Conservation (phyloP, 2,888 invertebrate genomes). For the Oconnorella tubifera region DNA sequence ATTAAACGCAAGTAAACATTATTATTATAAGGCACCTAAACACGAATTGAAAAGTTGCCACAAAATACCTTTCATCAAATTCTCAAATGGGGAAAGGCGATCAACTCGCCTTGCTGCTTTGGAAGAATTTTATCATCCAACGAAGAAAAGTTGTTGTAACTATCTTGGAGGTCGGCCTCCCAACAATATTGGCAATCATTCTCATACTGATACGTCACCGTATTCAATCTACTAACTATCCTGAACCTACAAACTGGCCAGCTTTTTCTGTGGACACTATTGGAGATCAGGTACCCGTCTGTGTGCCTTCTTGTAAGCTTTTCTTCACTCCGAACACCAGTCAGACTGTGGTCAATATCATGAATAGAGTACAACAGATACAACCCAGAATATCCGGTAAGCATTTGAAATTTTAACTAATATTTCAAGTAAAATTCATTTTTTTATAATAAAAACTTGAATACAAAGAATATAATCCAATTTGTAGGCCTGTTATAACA, state of each 20-base stretch:
- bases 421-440: background rate
- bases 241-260: slow-evolving; percentile 22
- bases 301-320: slow-evolving; percentile 14
- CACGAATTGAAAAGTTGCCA: too few relatives aligned
- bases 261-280: slow-evolving; percentile 15
- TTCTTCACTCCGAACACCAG: slow-evolving; percentile 26
- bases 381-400: background rate
- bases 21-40: too few relatives aligned
- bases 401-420: slow-evolving; percentile 1
- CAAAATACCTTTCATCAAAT: too few relatives aligned
- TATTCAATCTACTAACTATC: slow-evolving; percentile 51
- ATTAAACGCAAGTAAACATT: too few relatives aligned
- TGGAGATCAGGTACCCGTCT: background rate
- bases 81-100: too few relatives aligned
- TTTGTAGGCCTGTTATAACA: background rate
- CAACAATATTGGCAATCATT: slow-evolving; percentile 58
- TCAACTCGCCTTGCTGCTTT: slow-evolving; percentile 69
- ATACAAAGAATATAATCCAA: background rate
- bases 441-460: background rate
- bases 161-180: slow-evolving; percentile 62
- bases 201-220: slow-evolving; percentile 69
- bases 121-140: slow-evolving; percentile 80
- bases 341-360: slow-evolving; percentile 9
- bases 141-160: slow-evolving; percentile 70
- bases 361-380: slow-evolving; percentile 4